Conservation (phyloP, 2,888 invertebrate genomes). For the Platynereis dumerilii region DNA sequence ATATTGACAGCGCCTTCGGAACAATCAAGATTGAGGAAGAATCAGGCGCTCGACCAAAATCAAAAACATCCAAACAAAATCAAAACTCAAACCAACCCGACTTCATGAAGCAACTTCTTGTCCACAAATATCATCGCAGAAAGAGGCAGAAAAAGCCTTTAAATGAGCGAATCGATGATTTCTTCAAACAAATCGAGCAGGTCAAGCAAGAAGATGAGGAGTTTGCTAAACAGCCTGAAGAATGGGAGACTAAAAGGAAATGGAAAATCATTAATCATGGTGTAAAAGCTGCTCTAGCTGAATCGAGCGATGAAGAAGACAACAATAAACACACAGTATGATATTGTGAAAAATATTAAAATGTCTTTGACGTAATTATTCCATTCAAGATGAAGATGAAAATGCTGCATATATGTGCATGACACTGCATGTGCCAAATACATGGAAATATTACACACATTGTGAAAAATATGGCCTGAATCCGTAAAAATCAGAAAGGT, state of each 20-base stretch:
- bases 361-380: too few relatives aligned
- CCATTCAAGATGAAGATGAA: too few relatives aligned
- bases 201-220: conserved; percentile 12
- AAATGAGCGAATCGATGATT: conserved; percentile 17
- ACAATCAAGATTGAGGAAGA: too few relatives aligned
- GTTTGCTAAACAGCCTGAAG: background rate
- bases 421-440: too few relatives aligned
- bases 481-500: too few relatives aligned
- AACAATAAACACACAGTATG: background rate
- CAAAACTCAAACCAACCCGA: background rate
- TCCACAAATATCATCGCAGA: conserved; percentile 7
- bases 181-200: conserved; percentile 14
- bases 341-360: too few relatives aligned
- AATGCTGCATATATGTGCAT: too few relatives aligned
- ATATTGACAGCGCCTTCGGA: too few relatives aligned
- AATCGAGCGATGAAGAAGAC: conserved; percentile 28
- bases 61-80: background rate
- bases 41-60: too few relatives aligned
- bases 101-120: conserved; percentile 27
- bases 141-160: conserved; percentile 18
- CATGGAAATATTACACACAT: too few relatives aligned
- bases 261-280: conserved; percentile 15
- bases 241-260: conserved; percentile 8
- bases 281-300: conserved; percentile 16
- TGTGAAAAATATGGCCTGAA: too few relatives aligned